A percentile compares a stretch with the other conserved stretches of the same genome.
Conservation (phyloP, 1,140 invertebrate species). For the Sarcophaga peregrina region DNA sequence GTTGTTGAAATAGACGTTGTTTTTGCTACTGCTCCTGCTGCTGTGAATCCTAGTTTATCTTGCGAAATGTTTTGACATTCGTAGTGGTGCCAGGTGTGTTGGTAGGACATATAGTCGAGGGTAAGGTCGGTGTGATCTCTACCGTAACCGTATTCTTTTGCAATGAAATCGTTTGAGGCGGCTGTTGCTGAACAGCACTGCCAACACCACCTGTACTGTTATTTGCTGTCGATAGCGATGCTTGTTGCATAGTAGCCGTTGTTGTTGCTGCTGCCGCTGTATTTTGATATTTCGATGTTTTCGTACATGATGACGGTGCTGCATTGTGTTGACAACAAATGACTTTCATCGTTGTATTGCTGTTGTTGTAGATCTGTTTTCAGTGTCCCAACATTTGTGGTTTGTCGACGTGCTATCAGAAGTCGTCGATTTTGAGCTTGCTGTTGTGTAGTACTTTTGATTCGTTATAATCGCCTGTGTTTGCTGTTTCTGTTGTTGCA, state of each 20-base stretch:
- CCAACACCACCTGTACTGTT: slow-evolving; percentile 6
- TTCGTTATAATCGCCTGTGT: slow-evolving; percentile 48
- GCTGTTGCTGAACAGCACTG: slow-evolving; percentile 29
- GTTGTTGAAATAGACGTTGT: slow-evolving; percentile 27
- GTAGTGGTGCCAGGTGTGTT: neutral
- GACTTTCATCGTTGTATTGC: slow-evolving; percentile 51
- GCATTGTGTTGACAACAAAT: slow-evolving; percentile 45
- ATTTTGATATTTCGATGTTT: slow-evolving; percentile 42
- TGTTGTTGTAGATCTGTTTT: slow-evolving; percentile 40
- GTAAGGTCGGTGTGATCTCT: slow-evolving; percentile 27
- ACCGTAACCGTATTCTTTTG: slow-evolving; percentile 42
- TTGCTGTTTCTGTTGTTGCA: slow-evolving; percentile 13
- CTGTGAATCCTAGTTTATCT: neutral
- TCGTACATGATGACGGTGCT: slow-evolving; percentile 36
- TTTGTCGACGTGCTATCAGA: slow-evolving; percentile 29
- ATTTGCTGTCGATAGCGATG: neutral
- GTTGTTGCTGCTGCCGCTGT: slow-evolving; percentile 49
- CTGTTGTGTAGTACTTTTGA: slow-evolving; percentile 63
- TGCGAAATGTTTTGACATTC: slow-evolving; percentile 33
- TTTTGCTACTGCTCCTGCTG: slow-evolving; percentile 31
- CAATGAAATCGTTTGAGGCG: slow-evolving; percentile 6
- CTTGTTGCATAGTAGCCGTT: slow-evolving; percentile 48
- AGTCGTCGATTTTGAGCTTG: slow-evolving; percentile 56
- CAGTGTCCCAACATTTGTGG: slow-evolving; percentile 6
- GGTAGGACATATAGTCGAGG: slow-evolving; percentile 41